phyloP scores from a whole-genome alignment of 2,888 invertebrate genomes.

The Synanthedon myopaeformis region DNA sequence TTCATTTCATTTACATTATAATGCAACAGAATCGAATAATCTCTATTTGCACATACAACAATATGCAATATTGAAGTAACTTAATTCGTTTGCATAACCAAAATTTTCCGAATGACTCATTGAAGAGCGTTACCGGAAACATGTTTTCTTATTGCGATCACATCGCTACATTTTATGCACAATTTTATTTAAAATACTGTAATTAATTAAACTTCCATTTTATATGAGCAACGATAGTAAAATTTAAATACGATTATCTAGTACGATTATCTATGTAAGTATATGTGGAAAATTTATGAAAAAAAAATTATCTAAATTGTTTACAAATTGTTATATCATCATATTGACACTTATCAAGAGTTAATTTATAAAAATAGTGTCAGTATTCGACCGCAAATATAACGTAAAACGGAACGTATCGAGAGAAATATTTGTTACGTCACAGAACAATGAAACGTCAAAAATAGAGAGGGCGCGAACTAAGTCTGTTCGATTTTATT shows the following conservation, averaged over 20 bases:
- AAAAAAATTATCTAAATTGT: too few relatives aligned
- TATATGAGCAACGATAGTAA: too few relatives aligned
- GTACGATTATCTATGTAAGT: too few relatives aligned
- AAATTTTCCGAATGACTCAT: conserved; percentile 34
- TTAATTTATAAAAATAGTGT: background rate
- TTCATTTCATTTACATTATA: too few relatives aligned
- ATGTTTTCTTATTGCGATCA: conserved; percentile 7
- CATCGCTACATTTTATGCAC: too few relatives aligned
- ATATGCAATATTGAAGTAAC: conserved; percentile 8
- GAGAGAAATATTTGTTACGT: conserved; percentile 4
- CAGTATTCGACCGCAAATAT: background rate
- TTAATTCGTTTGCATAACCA: conserved; percentile 35
- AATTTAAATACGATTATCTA: too few relatives aligned
- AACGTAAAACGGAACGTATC: background rate
- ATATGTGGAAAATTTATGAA: too few relatives aligned
- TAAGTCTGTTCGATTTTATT: conserved; percentile 14
- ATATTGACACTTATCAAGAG: too few relatives aligned
- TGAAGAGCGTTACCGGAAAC: conserved; percentile 30
- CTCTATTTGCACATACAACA: conserved; percentile 11
- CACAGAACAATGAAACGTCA: conserved; percentile 8
- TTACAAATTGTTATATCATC: too few relatives aligned
- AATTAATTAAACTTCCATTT: too few relatives aligned
- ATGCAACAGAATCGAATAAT: too few relatives aligned
- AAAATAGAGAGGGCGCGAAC: conserved; percentile 15
- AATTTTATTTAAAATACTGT: too few relatives aligned